Evolutionary conservation across 2,797 vertebrate species (phyloP).

Genomic region (Cercopithecus neglectus): DNA sequence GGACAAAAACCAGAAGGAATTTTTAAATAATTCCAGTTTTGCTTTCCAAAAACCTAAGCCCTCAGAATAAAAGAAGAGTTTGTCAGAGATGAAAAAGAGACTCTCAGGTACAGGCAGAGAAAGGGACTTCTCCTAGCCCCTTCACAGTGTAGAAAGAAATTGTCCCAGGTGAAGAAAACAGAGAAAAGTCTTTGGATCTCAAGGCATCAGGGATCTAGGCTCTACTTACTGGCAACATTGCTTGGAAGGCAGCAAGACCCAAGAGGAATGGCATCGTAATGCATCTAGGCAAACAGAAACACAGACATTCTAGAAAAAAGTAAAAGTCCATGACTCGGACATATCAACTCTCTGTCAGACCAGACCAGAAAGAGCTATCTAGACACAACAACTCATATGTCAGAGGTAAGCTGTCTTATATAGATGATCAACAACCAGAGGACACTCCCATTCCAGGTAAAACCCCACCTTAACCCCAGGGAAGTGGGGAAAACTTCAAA

Average conservation of each 20-base stretch:
- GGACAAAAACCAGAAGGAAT: neutral
- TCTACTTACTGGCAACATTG: neutral
- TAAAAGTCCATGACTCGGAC: neutral
- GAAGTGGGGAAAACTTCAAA: neutral
- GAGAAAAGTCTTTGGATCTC: neutral
- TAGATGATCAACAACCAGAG: neutral
- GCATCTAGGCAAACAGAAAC: constrained; percentile 31
- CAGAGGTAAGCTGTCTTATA: neutral
- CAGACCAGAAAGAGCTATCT: constrained; percentile 36
- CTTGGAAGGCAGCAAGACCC: neutral
- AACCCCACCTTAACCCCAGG: neutral
- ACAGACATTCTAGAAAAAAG: neutral
- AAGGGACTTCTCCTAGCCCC: neutral
- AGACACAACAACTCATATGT: neutral
- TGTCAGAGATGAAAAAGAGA: constrained; percentile 23
- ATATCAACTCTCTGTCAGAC: neutral
- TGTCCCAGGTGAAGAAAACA: neutral
- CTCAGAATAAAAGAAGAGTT: constrained; percentile 7
- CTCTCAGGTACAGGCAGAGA: neutral
- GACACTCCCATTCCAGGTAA: neutral
- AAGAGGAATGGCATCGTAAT: neutral
- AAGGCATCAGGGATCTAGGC: neutral
- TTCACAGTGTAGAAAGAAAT: neutral
- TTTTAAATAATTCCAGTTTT: constrained; percentile 45
- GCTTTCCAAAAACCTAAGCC: constrained; percentile 39